Percentiles rank a stretch among this genome's conserved stretches.
These are phyloP conservation scores for Alcis repandata DNA, from an alignment of 2,888 invertebrate species.

Conservation along the genomic window DNA sequence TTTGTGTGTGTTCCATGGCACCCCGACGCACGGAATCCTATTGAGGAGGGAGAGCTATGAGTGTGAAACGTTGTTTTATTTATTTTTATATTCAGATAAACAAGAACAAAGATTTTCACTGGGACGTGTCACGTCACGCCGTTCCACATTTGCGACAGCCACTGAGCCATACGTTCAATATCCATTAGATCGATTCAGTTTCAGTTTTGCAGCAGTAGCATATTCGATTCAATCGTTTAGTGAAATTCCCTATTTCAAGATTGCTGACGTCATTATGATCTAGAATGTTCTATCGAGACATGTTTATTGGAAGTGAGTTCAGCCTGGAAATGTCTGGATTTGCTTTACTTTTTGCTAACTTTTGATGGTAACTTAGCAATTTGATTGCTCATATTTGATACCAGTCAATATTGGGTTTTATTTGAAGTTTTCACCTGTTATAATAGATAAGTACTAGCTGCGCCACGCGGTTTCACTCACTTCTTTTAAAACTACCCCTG, in stretches of 20 bases:
- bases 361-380: no score
- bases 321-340: not conserved
- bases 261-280: constrained; percentile 17
- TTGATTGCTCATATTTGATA: no score
- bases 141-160: constrained; percentile 15
- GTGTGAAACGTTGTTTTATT: no score
- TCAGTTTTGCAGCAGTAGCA: constrained; percentile 22
- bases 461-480: no score
- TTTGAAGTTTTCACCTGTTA: no score
- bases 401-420: no score
- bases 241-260: constrained; percentile 8
- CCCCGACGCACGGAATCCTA: no score
- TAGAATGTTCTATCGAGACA: not conserved
- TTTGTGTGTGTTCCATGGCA: no score
- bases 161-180: constrained; percentile 18
- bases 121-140: not conserved
- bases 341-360: not conserved
- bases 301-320: not conserved
- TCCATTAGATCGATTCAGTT: constrained; percentile 19
- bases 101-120: not conserved
- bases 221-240: constrained; percentile 28
- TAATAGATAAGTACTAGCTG: no score
- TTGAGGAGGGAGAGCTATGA: no score
- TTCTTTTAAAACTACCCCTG: no score
- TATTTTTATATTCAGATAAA: no score